A percentile compares a stretch with the other conserved stretches of the same genome.
These are phyloP conservation scores for Chrysodeixis includens DNA, from an alignment of 2,888 invertebrate species.

Conservation along the genomic window DNA sequence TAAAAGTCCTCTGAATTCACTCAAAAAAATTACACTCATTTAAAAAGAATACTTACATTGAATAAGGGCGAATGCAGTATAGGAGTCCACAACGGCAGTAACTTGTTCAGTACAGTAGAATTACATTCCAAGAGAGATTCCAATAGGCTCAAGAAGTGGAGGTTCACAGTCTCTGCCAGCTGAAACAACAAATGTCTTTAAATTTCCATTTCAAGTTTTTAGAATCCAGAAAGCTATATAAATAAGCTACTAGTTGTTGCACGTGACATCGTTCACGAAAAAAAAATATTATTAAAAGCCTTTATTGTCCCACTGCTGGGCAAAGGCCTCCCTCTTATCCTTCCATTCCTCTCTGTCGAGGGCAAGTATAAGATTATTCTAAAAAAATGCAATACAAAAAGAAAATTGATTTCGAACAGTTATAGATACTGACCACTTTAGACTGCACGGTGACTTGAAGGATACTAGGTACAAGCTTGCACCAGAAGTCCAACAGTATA, in stretches of 20 bases:
- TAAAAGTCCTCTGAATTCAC: too few relatives aligned
- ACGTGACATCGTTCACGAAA: too few relatives aligned
- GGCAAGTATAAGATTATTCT: too few relatives aligned
- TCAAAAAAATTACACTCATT: neutral
- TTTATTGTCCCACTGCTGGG: too few relatives aligned
- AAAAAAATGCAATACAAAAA: too few relatives aligned
- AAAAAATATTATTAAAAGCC: too few relatives aligned
- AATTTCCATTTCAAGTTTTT: too few relatives aligned
- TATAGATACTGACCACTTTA: constrained; percentile 95
- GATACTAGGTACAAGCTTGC: constrained; percentile 98
- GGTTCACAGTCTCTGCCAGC: constrained; percentile 99
- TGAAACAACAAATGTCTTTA: constrained; percentile 73
- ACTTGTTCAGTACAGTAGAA: constrained; percentile 96
- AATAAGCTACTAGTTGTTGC: too few relatives aligned
- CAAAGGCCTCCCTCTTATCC: too few relatives aligned
- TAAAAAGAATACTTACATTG: constrained; percentile 67
- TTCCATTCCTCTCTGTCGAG: too few relatives aligned
- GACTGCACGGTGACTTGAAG: constrained; percentile 94
- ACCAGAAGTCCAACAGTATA: constrained; percentile 99
- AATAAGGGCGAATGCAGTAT: constrained; percentile 96
- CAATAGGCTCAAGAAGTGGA: constrained; percentile 98
- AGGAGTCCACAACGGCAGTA: constrained; percentile 98
- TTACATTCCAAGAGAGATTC: constrained; percentile 98
- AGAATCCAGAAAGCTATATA: too few relatives aligned
- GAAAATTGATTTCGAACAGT: too few relatives aligned